Percentiles rank a stretch among this genome's conserved stretches.
Conservation (phyloP, 2,113 vertebrate genomes). For the Sclerurus mexicanus region DNA sequence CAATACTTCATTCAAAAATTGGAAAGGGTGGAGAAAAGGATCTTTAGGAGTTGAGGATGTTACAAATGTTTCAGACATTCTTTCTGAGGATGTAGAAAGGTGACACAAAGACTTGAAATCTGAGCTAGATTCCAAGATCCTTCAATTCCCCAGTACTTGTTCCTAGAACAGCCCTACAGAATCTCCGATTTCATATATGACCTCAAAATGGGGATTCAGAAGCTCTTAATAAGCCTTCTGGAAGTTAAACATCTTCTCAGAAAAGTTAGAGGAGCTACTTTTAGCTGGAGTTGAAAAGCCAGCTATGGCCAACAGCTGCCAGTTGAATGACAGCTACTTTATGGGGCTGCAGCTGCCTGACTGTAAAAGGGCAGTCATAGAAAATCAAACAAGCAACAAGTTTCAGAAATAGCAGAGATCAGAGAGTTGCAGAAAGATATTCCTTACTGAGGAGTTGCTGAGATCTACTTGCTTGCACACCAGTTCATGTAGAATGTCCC, state of each 20-base stretch:
- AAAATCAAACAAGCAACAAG: constrained; percentile 8
- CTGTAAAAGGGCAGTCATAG: constrained; percentile 18
- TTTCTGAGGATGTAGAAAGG: neutral
- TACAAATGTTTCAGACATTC: neutral
- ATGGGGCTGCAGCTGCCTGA: constrained; percentile 34
- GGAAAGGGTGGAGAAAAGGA: neutral
- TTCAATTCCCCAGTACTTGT: neutral
- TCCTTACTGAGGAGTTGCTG: neutral
- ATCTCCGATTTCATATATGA: neutral
- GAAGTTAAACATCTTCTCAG: neutral
- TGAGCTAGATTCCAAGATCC: neutral
- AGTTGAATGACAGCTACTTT: neutral
- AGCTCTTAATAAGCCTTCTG: neutral
- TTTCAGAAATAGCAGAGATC: constrained; percentile 34
- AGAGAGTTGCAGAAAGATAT: neutral
- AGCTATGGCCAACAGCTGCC: constrained; percentile 40
- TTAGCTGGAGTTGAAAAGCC: constrained; percentile 16
- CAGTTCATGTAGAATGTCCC: neutral
- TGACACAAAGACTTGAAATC: neutral
- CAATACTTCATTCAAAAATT: neutral
- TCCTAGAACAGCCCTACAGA: neutral
- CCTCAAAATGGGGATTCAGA: neutral
- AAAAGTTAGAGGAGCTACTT: constrained; percentile 31
- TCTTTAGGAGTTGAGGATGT: neutral
- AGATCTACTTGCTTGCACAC: neutral